phyloP scores from a whole-genome alignment of 1,140 invertebrate genomes.

The Calosoma granatense region DNA sequence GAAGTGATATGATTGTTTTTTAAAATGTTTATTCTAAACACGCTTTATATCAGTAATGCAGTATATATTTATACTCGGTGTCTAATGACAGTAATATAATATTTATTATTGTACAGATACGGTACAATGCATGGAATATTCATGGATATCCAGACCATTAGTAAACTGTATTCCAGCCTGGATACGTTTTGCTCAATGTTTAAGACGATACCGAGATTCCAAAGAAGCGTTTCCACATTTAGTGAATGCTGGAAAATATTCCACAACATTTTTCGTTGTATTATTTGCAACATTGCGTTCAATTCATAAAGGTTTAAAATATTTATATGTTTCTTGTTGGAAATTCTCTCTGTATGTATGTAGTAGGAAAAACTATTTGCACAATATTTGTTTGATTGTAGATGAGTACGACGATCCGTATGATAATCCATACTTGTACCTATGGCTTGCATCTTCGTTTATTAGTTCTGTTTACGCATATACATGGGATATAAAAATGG shows the following conservation, averaged over 20 bases:
- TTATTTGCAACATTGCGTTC: constrained; percentile 23
- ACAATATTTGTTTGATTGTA: constrained; percentile 32
- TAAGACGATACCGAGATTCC: constrained; percentile 60
- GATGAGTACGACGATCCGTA: constrained; percentile 47
- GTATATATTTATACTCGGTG: background rate
- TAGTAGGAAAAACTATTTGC: constrained; percentile 8
- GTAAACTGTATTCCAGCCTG: constrained; percentile 72
- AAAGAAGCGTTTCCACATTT: constrained; percentile 58
- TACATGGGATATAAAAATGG: constrained; percentile 96
- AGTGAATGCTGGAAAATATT: constrained; percentile 58
- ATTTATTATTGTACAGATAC: constrained; percentile 27
- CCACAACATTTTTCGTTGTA: constrained; percentile 35
- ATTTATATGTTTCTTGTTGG: constrained; percentile 8
- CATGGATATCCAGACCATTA: constrained; percentile 44
- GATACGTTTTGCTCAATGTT: constrained; percentile 80
- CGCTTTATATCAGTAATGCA: background rate
- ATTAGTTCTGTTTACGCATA: constrained; percentile 77
- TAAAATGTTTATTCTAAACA: background rate
- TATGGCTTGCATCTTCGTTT: constrained; percentile 65
- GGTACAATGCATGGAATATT: constrained; percentile 35
- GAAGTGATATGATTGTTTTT: no score
- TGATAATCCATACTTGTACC: constrained; percentile 71
- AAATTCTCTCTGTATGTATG: no score
- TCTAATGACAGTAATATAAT: background rate
- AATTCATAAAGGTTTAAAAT: constrained; percentile 25